Conservation (phyloP, 2,797 vertebrate species). For the Zenarchopterus dispar region DNA sequence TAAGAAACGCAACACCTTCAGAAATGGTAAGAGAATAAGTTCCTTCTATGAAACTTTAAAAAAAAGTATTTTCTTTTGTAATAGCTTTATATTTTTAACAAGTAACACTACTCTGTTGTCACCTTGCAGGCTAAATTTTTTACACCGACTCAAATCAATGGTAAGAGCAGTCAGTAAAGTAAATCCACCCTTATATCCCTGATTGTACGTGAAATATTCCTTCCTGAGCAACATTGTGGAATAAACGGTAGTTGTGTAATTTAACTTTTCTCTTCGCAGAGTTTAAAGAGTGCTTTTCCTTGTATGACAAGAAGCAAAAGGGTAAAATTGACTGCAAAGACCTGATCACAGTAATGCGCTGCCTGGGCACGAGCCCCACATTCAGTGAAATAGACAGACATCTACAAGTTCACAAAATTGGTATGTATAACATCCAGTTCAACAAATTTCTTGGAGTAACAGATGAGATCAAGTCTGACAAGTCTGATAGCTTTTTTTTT, state of each 20-base stretch:
- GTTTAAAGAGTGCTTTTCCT: slow-evolving; percentile 97
- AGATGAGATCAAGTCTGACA: neutral
- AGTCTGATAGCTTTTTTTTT: neutral
- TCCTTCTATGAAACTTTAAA: neutral
- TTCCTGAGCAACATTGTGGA: neutral
- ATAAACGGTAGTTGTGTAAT: neutral
- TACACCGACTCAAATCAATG: slow-evolving; percentile 92
- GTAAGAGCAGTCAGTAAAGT: slow-evolving; percentile 78
- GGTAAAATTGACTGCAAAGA: slow-evolving; percentile 90
- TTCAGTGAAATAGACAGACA: slow-evolving; percentile 87
- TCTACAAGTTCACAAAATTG: slow-evolving; percentile 88
- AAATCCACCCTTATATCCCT: neutral
- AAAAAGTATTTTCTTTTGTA: neutral
- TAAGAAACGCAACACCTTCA: slow-evolving; percentile 28
- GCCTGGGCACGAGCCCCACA: slow-evolving; percentile 91
- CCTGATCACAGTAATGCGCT: slow-evolving; percentile 92
- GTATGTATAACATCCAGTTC: slow-evolving; percentile 66
- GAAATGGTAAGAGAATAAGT: slow-evolving; percentile 75
- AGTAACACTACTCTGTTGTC: slow-evolving; percentile 2
- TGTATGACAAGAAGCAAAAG: slow-evolving; percentile 93
- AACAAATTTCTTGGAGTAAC: neutral
- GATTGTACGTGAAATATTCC: too few relatives aligned
- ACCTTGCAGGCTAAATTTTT: slow-evolving; percentile 92
- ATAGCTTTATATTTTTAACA: neutral
- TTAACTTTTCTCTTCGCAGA: slow-evolving; percentile 74